These are phyloP conservation scores for Lordiphosa andalusiaca DNA, from an alignment of 2,888 invertebrate genomes.

Conservation along the genomic window DNA sequence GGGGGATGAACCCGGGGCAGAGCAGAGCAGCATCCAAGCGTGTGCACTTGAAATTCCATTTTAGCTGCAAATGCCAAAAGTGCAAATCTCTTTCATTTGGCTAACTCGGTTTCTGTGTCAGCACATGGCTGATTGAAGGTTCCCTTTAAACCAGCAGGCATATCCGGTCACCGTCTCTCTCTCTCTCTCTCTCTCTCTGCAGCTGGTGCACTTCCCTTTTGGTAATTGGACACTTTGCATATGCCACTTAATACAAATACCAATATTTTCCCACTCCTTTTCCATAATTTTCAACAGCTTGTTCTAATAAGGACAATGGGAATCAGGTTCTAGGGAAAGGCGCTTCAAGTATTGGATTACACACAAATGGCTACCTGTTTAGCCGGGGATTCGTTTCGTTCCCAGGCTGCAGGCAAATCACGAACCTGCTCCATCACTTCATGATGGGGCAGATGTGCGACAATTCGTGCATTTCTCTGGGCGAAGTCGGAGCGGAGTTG, in stretches of 20 bases:
- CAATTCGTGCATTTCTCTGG: conserved; percentile 34
- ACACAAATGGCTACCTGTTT: conserved; percentile 29
- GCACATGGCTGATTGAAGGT: conserved; percentile 9
- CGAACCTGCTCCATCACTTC: conserved; percentile 51
- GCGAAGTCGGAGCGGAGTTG: conserved; percentile 20
- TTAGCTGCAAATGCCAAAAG: conserved; percentile 13
- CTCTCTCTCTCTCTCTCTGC: conserved; percentile 11
- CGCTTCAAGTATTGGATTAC: conserved; percentile 51
- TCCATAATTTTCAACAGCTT: conserved; percentile 58
- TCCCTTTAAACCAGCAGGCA: conserved; percentile 19
- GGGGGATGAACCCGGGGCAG: conserved; percentile 57
- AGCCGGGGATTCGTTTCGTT: conserved; percentile 6
- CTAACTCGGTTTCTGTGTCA: conserved; percentile 21
- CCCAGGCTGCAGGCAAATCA: conserved; percentile 10
- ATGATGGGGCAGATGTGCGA: conserved; percentile 22
- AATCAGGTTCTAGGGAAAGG: conserved; percentile 43
- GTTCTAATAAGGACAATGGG: conserved; percentile 57
- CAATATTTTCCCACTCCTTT: conserved; percentile 9
- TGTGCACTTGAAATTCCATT: conserved; percentile 1
- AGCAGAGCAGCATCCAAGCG: conserved; percentile 5
- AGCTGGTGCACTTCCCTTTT: conserved; percentile 55
- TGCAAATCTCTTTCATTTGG: conserved; percentile 1
- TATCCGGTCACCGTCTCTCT: conserved; percentile 42
- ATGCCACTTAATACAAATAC: conserved; percentile 40
- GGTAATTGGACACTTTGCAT: conserved; percentile 63